These are phyloP conservation scores for Amiota communis DNA, from an alignment of 2,888 invertebrate genomes.

Conservation along the genomic window DNA sequence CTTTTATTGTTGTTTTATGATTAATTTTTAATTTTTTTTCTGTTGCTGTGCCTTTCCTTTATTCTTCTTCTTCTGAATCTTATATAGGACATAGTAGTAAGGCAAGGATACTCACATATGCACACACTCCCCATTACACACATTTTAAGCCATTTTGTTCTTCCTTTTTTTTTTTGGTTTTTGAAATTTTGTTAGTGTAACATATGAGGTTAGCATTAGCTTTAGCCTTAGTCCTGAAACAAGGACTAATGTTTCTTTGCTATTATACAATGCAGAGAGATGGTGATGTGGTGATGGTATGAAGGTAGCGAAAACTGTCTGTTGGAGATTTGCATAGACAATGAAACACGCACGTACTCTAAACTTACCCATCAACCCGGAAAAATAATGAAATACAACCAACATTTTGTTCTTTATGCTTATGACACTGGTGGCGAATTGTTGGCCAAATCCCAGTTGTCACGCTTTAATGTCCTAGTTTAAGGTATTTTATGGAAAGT, in stretches of 20 bases:
- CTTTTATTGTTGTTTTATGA: slow-evolving; percentile 60
- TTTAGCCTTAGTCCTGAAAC: too few species aligned
- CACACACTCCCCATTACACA: too few species aligned
- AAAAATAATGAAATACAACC: neutral
- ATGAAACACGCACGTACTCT: slow-evolving; percentile 2
- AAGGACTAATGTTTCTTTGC: neutral
- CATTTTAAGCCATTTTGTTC: neutral
- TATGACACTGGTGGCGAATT: neutral
- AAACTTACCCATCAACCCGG: neutral
- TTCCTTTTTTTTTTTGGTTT: neutral
- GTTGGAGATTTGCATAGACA: slow-evolving; percentile 8
- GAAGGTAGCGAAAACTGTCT: neutral
- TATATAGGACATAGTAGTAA: slow-evolving; percentile 18
- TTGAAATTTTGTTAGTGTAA: neutral
- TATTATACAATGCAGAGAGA: neutral
- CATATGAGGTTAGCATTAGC: neutral
- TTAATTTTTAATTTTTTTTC: slow-evolving; percentile 52
- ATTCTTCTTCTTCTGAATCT: neutral
- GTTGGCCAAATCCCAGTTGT: slow-evolving; percentile 39
- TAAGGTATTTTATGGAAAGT: slow-evolving; percentile 54
- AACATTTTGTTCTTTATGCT: neutral
- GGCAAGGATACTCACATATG: neutral
- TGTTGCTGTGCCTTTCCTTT: slow-evolving; percentile 30
- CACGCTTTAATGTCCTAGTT: slow-evolving; percentile 54
- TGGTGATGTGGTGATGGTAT: neutral